These are phyloP conservation scores for Mellivora capensis DNA, from an alignment of 2,113 vertebrate genomes.

Conservation along the genomic window DNA sequence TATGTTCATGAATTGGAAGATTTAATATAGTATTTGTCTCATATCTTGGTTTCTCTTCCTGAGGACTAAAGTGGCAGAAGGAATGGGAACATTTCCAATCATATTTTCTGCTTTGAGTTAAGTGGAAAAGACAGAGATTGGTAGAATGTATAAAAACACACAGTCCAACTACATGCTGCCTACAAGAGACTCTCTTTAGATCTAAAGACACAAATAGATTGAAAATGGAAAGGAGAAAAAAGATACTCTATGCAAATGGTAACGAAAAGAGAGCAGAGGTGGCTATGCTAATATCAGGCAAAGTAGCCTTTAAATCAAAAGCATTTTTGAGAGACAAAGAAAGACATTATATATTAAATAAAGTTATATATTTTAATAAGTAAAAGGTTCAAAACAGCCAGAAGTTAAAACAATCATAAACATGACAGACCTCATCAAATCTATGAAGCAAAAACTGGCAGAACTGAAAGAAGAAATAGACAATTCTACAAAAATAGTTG, in stretches of 20 bases:
- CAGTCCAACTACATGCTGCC: neutral
- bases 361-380: neutral
- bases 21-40: neutral
- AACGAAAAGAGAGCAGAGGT: neutral
- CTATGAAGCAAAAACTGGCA: neutral
- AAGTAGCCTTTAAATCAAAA: neutral
- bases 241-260: neutral
- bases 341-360: neutral
- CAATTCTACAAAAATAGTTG: neutral
- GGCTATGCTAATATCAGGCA: neutral
- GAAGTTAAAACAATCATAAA: neutral
- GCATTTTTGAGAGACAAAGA: neutral
- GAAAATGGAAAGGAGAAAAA: neutral
- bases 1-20: neutral
- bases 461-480: neutral
- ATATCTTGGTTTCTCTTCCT: neutral
- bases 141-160: neutral
- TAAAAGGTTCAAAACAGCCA: neutral
- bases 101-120: neutral
- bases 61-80: neutral
- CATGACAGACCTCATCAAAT: neutral
- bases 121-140: neutral
- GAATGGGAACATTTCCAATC: neutral
- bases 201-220: neutral
- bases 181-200: neutral